Percentiles rank a stretch among this genome's conserved stretches.
Conservation (phyloP, 2,888 invertebrate genomes). For the Tenodera sinensis region DNA sequence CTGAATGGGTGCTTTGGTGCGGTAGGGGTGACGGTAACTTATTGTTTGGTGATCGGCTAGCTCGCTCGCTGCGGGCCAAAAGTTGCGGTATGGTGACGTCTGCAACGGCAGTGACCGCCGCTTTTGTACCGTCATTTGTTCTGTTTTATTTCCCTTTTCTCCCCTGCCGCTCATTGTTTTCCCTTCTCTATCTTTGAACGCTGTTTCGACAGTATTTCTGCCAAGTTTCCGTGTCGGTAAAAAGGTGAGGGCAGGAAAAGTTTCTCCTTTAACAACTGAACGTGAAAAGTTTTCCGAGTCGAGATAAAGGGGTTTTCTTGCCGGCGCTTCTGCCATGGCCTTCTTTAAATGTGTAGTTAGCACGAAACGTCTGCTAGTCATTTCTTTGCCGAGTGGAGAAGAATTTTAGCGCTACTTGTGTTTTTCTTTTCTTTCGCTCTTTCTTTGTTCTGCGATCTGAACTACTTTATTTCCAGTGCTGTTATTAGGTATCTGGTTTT, state of each 20-base stretch:
- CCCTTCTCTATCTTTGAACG: not conserved
- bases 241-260: not conserved
- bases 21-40: not conserved
- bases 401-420: not conserved
- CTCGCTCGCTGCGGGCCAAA: not conserved
- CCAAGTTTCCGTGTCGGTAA: not conserved
- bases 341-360: not conserved
- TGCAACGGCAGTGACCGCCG: not conserved
- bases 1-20: not conserved
- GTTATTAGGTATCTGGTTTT: not conserved
- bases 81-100: not conserved
- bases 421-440: not conserved
- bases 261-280: not conserved
- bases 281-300: not conserved
- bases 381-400: not conserved
- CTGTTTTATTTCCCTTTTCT: not conserved
- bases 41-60: not conserved
- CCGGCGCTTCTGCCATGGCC: not conserved
- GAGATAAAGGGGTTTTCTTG: not conserved
- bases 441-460: not conserved
- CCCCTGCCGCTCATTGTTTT: not conserved
- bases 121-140: not conserved
- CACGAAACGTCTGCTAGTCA: not conserved
- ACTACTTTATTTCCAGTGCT: not conserved
- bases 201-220: not conserved